These are phyloP conservation scores for Napeogenes sylphis DNA, from an alignment of 2,888 invertebrate genomes.

Conservation along the genomic window DNA sequence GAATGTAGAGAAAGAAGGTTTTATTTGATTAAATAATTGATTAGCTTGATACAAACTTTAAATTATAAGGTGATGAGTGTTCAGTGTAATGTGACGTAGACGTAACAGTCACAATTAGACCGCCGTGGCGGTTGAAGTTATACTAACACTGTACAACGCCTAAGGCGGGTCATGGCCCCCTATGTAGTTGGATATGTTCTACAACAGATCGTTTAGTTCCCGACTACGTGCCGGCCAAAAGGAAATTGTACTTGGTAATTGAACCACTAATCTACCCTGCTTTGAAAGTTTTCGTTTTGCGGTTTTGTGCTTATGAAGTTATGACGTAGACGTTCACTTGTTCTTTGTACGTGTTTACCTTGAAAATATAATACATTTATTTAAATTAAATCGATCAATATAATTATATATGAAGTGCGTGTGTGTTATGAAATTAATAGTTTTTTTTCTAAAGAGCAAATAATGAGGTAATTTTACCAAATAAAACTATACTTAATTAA, in stretches of 20 bases:
- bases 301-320: background rate
- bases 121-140: conserved; percentile 36
- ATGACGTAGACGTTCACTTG: too few species aligned
- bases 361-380: background rate
- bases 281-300: conserved; percentile 7
- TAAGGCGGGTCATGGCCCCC: conserved; percentile 44
- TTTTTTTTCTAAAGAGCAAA: too few species aligned
- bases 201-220: conserved; percentile 69
- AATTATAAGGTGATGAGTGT: conserved; percentile 16
- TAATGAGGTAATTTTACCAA: too few species aligned
- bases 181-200: conserved; percentile 50
- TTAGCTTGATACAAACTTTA: background rate
- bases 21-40: too few species aligned
- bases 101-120: conserved; percentile 53
- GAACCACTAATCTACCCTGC: conserved; percentile 12
- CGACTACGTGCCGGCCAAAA: conserved; percentile 81
- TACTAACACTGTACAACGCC: conserved; percentile 33
- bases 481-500: too few species aligned
- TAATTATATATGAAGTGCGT: too few species aligned
- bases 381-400: background rate
- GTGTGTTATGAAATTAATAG: too few species aligned
- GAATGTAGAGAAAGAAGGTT: too few species aligned
- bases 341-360: too few species aligned
- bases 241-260: conserved; percentile 83
- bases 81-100: conserved; percentile 22